Evolutionary conservation across 1,140 invertebrate species (phyloP).

Genomic region (Papilio xuthus): DNA sequence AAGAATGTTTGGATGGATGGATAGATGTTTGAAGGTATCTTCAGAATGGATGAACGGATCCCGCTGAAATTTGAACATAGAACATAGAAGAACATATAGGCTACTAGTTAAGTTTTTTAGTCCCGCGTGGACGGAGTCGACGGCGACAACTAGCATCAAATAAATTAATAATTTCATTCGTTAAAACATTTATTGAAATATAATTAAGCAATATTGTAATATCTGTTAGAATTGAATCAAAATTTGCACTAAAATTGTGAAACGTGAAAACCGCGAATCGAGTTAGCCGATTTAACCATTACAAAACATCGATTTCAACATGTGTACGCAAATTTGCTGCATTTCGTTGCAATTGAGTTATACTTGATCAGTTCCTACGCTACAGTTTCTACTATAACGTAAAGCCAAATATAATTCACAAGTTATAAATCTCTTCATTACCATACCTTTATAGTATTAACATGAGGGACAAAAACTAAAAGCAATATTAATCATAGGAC

Average conservation of each 20-base stretch:
- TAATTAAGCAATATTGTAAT: not conserved
- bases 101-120: too few species aligned
- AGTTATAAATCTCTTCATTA: not conserved
- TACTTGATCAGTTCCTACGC: conserved; percentile 14
- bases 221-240: conserved; percentile 9
- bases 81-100: too few species aligned
- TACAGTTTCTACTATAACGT: conserved; percentile 1
- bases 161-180: too few species aligned
- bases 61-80: too few species aligned
- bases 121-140: too few species aligned
- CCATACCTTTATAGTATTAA: too few species aligned
- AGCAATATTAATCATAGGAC: too few species aligned
- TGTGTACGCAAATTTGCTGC: conserved; percentile 26
- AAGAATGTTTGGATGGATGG: too few species aligned
- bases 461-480: too few species aligned
- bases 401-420: not conserved
- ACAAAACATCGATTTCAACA: conserved; percentile 13
- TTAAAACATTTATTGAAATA: not conserved
- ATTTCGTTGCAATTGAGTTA: conserved; percentile 20
- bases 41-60: too few species aligned
- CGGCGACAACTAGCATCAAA: too few species aligned
- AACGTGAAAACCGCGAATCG: conserved; percentile 17
- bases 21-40: too few species aligned
- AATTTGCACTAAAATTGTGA: conserved; percentile 26
- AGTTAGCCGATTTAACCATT: conserved; percentile 17